Percentiles rank a stretch among this genome's conserved stretches.
These are phyloP conservation scores for Anabacerthia variegaticeps DNA, from an alignment of 2,797 vertebrate genomes.

Conservation along the genomic window DNA sequence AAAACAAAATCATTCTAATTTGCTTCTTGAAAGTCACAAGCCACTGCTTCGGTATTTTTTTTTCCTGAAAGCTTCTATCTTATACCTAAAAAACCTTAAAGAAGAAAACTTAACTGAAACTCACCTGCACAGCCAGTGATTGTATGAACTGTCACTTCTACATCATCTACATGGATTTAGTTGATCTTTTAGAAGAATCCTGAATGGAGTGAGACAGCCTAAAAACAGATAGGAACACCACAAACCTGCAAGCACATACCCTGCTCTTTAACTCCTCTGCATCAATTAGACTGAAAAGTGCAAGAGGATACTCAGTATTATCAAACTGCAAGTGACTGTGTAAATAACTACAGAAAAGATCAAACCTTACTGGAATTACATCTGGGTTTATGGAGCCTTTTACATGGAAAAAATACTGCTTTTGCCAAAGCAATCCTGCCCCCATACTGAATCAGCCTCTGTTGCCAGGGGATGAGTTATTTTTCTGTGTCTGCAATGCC, in stretches of 20 bases:
- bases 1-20: not conserved
- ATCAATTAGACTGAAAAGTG: not conserved
- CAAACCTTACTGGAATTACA: not conserved
- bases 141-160: conserved; percentile 58
- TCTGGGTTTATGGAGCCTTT: conserved; percentile 12
- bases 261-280: not conserved
- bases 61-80: not conserved
- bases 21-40: not conserved
- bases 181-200: conserved; percentile 29
- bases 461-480: not conserved
- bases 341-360: not conserved
- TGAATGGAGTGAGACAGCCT: not conserved
- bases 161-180: conserved; percentile 50
- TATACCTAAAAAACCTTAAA: conserved; percentile 15
- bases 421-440: not conserved
- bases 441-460: not conserved
- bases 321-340: not conserved
- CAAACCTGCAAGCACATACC: not conserved
- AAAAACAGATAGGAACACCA: not conserved
- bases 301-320: conserved; percentile 13
- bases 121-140: conserved; percentile 72
- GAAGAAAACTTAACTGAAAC: conserved; percentile 51
- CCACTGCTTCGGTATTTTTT: not conserved
- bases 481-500: conserved; percentile 10
- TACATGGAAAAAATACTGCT: not conserved